Evolutionary conservation across 2,797 vertebrate genomes (phyloP), one percentile per base, ranked within the genome.

Genomic region (Sebastes vulpes): DNA sequence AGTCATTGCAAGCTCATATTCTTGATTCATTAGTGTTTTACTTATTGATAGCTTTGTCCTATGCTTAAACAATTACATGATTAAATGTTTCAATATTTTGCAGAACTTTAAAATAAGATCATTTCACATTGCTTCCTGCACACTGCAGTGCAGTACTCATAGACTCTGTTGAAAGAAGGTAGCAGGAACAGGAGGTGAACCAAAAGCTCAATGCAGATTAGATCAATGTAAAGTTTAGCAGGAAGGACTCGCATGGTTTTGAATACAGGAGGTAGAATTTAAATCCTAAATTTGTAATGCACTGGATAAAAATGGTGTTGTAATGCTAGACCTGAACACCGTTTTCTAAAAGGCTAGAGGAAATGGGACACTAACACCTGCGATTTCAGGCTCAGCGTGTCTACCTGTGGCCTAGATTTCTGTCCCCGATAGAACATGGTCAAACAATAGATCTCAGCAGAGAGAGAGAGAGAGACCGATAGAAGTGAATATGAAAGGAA

Each of bases 341-440:
- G 46, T 79, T 76, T 71, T 60, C 61, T 56, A 23, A 84, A 85
- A 77, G 83, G 63, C 29, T 63, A 57, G 42, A 52, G 75, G 69
- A 86, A 88, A 81, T 65, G 60, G 87, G 84, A 86, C 71, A 53
- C 72, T 2, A 65, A 64, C 54, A 75, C 52, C 32, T 73, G 73
- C 2, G 14, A 83, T 80, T 85, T 75, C 21, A 79, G 58, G 35
- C 65, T 80, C 59, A 70, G 52, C 0, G 1, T 23, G 48, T 73
- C 75, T 65, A 80, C 77, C 75, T 75, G 63, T 84, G 82, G 77
- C 77, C 82, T 86, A 86, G 77, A 90, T 88, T 66, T 85, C 5
- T 64, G 65, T 32, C 63, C 48, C 20, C 23, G 60, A 86, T 65
- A 74, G 25, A 67, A 75, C 67, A 8, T 4, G 16, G 25, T 54